Evolutionary conservation across 2,888 invertebrate genomes (phyloP), one percentile per base, ranked within the genome.

Genomic region (Tolmerus cingulatus): DNA sequence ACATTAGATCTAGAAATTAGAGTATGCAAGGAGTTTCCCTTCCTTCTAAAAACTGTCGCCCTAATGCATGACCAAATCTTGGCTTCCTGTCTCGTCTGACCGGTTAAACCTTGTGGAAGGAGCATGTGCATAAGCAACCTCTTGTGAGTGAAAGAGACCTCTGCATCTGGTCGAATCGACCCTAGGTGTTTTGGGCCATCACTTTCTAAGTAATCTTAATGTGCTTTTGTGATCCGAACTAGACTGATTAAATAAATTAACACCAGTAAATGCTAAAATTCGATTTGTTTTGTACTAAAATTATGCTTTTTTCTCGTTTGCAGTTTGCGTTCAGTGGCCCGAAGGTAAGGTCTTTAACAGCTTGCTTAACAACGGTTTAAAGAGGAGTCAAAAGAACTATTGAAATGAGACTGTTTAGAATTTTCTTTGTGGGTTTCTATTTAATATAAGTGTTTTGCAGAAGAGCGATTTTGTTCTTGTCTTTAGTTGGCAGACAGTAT

Each of bases 321-420:
- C 96, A 95, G 97, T 97, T 93, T 97, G 97, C 94, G 96, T 97
- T 93, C 97, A 97, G 93, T 97, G 97, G 97, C 97, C 97, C 90
- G 97, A 97, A 95, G 96, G 96, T 96, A 95, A 95, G 95, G 94
- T 91, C 86, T 46, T 57, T 88, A 85, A 85, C 85, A 85, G 85
- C 74, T 85, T 85, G 51, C 40, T 37, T 66, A 85, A 74, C 37
- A 85, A 8, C 43, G 30, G 46, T 85, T 46, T 85, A 46, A 85
- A 85, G 37, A 23, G 37, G 74, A 40, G 74, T 74, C 43, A 37
- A 74, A 85, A n/a, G n/a, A 85, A 34, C 74, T 74, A 74, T 85
- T 74, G 74, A 85, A 85, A 74, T 43, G 74, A 74, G 43, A 85
- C 46, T 85, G 43, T 85, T 85, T 85, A 85, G 74, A 74, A 74